Base-by-base conservation (phyloP, 2,888 invertebrate species). In the Amorpha juglandis region DNA sequence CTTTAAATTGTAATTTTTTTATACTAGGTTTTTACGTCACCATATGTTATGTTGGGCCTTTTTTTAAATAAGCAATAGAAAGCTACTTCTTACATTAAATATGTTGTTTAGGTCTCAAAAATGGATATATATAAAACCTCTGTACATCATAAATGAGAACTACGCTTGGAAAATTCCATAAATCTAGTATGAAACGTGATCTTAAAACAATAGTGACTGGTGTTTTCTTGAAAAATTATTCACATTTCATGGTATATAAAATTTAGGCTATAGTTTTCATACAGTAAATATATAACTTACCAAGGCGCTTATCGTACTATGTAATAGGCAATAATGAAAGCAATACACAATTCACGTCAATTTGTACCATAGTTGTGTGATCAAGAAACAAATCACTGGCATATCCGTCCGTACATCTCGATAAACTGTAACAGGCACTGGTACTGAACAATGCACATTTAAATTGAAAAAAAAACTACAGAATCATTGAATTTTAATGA, bases 321-420 rank as follows among this genome's bases (percentile, higher is more conserved):
- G 69, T 68, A 69, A 72, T 72, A 76, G 69, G 68, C 72, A 70
- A 72, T 71, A 73, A 75, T 73, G 68, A 72, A 80, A 83, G 83
- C 79, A 69, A 74, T 82, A 80, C 71, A 67, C 75, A 78, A 79
- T 81, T 84, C 81, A 81, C 78, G 80, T 80, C 75, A 82, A 83
- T 89, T 90, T 90, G 90, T 89, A 89, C 89, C 84, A 82, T 84
- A 77, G 74, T 82, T 82, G 75, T 78, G 70, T 76, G 74, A 76
- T 74, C 70, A 74, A 71, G 67, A 73, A 73, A 69, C 65, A 62
- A 64, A 71, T 70, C 74, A 75, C 70, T 75, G 73, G 71, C 67
- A 66, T 70, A 69, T 66, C 68, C 68, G 68, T 63, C 69, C 42
- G 11, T 19, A 42, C 19, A 12, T 42, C 11, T 9, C 38, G 12